Percentiles rank a stretch among this genome's conserved stretches.
Conservation (phyloP, 2,797 vertebrate species). For the Mus spretus region DNA sequence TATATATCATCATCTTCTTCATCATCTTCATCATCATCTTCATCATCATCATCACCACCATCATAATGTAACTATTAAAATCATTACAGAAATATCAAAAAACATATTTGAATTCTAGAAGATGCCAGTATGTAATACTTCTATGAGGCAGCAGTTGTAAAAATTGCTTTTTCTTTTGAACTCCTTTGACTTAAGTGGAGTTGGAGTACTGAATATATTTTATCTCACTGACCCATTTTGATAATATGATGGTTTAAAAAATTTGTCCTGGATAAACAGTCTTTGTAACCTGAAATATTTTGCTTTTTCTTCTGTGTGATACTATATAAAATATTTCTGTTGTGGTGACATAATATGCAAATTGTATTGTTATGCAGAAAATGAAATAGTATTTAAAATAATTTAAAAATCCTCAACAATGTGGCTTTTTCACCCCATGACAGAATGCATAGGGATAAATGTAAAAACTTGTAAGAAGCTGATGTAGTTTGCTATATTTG, state of each 20-base stretch:
- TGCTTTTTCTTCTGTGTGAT: background rate
- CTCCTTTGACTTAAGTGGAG: background rate
- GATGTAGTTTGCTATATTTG: background rate
- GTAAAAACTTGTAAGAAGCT: background rate
- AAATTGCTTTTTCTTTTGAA: background rate
- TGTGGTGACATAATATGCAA: background rate
- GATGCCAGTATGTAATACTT: background rate
- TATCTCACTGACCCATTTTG: background rate
- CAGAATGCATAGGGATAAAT: background rate
- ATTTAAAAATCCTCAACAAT: slow-evolving; percentile 11
- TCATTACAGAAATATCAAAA: background rate
- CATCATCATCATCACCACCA: background rate
- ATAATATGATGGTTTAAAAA: background rate
- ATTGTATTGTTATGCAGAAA: background rate
- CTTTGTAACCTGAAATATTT: background rate
- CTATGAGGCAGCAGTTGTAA: background rate
- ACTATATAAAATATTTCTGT: background rate
- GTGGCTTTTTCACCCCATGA: background rate
- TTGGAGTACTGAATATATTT: background rate
- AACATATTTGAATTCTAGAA: background rate
- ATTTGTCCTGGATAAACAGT: background rate
- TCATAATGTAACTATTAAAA: background rate
- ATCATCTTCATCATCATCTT: background rate
- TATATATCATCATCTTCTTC: background rate
- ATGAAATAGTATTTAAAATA: background rate